These are phyloP conservation scores for Tipula unca DNA, from an alignment of 2,888 invertebrate genomes.

Conservation along the genomic window DNA sequence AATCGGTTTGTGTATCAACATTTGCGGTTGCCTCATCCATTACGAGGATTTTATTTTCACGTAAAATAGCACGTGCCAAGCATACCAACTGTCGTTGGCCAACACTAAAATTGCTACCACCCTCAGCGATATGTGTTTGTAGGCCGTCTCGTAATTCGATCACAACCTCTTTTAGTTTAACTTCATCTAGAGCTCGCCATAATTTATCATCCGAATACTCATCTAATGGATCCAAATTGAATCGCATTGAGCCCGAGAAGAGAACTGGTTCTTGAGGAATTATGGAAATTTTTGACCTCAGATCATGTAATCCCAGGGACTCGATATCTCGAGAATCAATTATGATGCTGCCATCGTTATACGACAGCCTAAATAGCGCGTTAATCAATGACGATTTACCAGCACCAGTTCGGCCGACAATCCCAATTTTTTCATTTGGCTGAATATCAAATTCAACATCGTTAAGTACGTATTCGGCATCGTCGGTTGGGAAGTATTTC, in stretches of 20 bases:
- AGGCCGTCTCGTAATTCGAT: slow-evolving; percentile 56
- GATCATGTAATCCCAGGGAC: slow-evolving; percentile 61
- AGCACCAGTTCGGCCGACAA: slow-evolving; percentile 64
- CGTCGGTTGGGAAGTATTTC: slow-evolving; percentile 54
- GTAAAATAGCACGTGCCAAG: slow-evolving; percentile 77
- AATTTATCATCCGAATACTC: slow-evolving; percentile 67
- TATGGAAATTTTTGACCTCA: slow-evolving; percentile 70
- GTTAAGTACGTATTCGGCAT: slow-evolving; percentile 65
- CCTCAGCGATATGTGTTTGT: slow-evolving; percentile 63
- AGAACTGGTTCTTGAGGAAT: slow-evolving; percentile 80
- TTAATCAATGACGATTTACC: slow-evolving; percentile 63
- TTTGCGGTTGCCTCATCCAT: slow-evolving; percentile 92
- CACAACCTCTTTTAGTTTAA: slow-evolving; percentile 63
- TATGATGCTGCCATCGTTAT: slow-evolving; percentile 64
- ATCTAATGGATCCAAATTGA: slow-evolving; percentile 84
- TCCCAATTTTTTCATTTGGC: slow-evolving; percentile 58
- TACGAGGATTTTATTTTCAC: slow-evolving; percentile 74
- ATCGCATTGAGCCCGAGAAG: slow-evolving; percentile 78
- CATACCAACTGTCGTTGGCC: slow-evolving; percentile 88
- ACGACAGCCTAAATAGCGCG: slow-evolving; percentile 69
- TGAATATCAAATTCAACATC: slow-evolving; percentile 56
- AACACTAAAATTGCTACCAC: slow-evolving; percentile 77
- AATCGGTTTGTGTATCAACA: slow-evolving; percentile 82
- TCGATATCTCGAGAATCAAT: slow-evolving; percentile 72
- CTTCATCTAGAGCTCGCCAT: slow-evolving; percentile 77